These are phyloP conservation scores for Clarias macrocephalus DNA, from an alignment of 2,113 vertebrate genomes.

Conservation along the genomic window DNA sequence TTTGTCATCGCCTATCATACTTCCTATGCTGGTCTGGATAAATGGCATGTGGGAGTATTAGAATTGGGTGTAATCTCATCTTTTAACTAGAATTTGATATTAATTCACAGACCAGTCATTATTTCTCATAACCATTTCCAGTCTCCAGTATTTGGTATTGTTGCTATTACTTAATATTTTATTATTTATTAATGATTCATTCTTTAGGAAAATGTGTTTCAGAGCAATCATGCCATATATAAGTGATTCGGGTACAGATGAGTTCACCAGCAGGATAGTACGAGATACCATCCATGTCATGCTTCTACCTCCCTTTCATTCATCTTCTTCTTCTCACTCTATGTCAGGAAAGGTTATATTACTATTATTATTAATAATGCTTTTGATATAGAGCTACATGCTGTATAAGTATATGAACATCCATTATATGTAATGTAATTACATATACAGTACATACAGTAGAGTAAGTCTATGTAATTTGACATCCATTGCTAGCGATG, in stretches of 20 bases:
- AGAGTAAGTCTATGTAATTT: neutral
- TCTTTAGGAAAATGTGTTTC: neutral
- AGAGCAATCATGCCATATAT: neutral
- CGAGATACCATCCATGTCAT: neutral
- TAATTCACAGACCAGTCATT: neutral
- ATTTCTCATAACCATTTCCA: neutral
- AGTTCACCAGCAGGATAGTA: neutral
- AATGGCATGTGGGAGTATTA: neutral
- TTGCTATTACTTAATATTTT: neutral
- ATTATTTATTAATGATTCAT: neutral
- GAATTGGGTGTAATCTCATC: neutral
- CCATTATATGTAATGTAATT: neutral
- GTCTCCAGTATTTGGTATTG: neutral
- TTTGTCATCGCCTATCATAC: neutral
- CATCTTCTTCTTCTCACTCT: neutral
- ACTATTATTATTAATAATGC: neutral
- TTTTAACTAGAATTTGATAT: neutral
- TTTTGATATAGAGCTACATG: neutral
- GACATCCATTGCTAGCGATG: neutral
- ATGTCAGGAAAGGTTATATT: neutral
- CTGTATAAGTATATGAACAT: neutral
- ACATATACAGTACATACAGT: neutral
- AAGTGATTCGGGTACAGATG: neutral
- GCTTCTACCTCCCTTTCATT: neutral
- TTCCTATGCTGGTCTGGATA: neutral